A percentile compares a stretch with the other conserved stretches of the same genome.
Evolutionary conservation across 35 echinoderm and acorn worm genomes (phyloP).

Genomic region (Ophioderma brevispina): DNA sequence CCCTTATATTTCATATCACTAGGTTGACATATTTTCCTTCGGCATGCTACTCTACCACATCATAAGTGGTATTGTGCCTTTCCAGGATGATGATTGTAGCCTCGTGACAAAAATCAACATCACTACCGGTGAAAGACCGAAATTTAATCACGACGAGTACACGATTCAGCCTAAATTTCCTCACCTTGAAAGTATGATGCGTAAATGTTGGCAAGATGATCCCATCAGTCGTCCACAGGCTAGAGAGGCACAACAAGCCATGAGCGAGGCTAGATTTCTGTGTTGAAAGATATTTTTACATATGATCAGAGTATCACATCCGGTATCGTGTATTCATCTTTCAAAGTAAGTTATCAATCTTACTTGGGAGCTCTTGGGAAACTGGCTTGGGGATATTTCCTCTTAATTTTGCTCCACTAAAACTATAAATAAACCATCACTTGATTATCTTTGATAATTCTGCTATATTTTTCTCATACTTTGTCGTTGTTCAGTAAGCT

Average conservation of each 20-base stretch:
- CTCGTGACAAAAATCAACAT: conserved; percentile 57
- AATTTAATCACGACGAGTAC: conserved; percentile 47
- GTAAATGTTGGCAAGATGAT: conserved; percentile 46
- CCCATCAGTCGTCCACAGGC: conserved; percentile 27
- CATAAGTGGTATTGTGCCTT: conserved; percentile 51
- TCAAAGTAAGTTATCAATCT: too few species aligned
- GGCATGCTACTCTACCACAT: conserved; percentile 73
- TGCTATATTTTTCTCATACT: too few species aligned
- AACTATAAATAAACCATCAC: too few species aligned
- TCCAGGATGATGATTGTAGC: conserved; percentile 40
- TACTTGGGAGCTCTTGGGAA: too few species aligned
- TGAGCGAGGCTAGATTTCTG: conserved; percentile 33
- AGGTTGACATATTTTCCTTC: conserved; percentile 77
- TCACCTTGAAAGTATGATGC: conserved; percentile 44
- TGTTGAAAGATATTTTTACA: too few species aligned
- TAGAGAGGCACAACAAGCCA: background rate
- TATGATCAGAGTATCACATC: too few species aligned
- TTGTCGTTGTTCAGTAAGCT: too few species aligned
- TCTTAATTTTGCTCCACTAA: too few species aligned
- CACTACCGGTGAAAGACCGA: conserved; percentile 49
- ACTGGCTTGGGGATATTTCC: too few species aligned
- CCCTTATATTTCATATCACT: too few species aligned
- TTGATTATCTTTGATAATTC: too few species aligned
- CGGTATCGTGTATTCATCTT: too few species aligned
- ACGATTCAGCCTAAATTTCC: conserved; percentile 40